A percentile compares a stretch with the other conserved stretches of the same genome.
Conservation (phyloP, 1,140 invertebrate genomes). For the Brachionus rubens region DNA sequence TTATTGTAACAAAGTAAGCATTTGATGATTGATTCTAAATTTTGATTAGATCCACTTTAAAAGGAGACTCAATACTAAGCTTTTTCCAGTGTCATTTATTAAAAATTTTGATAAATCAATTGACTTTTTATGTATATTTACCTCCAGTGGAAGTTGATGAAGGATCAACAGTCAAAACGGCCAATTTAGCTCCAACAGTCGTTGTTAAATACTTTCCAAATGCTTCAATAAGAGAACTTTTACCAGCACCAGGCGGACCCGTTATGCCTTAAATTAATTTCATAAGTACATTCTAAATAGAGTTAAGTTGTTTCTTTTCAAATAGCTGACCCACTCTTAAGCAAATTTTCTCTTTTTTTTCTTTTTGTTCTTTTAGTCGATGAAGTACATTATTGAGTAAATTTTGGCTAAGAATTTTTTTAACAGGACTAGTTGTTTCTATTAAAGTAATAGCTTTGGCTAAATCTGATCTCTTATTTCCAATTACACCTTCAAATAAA, state of each 20-base stretch:
- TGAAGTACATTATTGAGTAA: slow-evolving; percentile 60
- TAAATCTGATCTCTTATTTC: slow-evolving; percentile 57
- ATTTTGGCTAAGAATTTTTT: slow-evolving; percentile 59
- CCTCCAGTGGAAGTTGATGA: slow-evolving; percentile 64
- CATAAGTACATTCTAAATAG: not conserved
- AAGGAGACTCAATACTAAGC: no score
- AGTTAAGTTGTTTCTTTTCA: slow-evolving; percentile 2
- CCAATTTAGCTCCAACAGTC: slow-evolving; percentile 62
- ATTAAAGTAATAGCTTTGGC: slow-evolving; percentile 64
- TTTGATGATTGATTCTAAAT: no score
- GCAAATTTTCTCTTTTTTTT: slow-evolving; percentile 52
- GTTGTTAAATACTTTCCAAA: slow-evolving; percentile 64
- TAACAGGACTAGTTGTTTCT: slow-evolving; percentile 62
- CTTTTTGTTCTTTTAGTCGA: slow-evolving; percentile 52
- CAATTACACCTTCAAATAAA: slow-evolving; percentile 55
- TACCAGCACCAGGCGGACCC: slow-evolving; percentile 68
- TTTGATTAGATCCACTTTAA: no score
- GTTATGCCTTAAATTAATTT: slow-evolving; percentile 61
- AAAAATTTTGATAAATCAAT: no score
- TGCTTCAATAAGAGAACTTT: slow-evolving; percentile 67
- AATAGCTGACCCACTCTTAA: slow-evolving; percentile 62
- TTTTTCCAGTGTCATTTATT: no score
- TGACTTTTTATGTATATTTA: no score
- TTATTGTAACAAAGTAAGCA: no score
- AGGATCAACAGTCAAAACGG: slow-evolving; percentile 67